Evolutionary conservation across 2,797 vertebrate genomes (phyloP), one percentile per base, ranked within the genome.

Genomic region (Notoglanidium macrostoma): DNA sequence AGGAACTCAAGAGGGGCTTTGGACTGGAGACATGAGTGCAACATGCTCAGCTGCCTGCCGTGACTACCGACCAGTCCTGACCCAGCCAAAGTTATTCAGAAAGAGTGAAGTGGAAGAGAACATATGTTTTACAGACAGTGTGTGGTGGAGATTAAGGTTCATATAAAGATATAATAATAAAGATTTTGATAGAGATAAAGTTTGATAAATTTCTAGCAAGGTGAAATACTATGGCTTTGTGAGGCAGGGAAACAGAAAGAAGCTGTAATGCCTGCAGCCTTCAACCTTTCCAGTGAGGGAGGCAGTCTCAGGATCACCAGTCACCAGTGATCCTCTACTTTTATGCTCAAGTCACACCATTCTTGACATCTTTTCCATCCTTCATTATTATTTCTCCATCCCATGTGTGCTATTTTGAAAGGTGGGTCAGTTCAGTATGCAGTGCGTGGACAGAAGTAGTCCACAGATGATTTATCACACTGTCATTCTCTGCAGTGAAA

Each of bases 381-480:
- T 79, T 89, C 82, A 44, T 84, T 88, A 88, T 88, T 32, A 26
- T 83, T 86, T 83, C 67, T 73, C n/a, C 59, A 87, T 74, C 59
- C 67, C 40, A 57, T 14, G 29, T 84, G 76, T 61, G 89, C 92
- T 92, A 92, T 93, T 92, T 92, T 90, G 87, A 89, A 82, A 54
- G 55, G 84, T 65, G 76, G 68, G 72, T 79, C 76, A 67, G 73
- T 83, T 84, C 65, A 83, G 72, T 78, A 46, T 86, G 81, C 54
- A 88, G 79, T 72, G 40, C 85, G 73, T 81, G 68, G 55, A 88
- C 80, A 85, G 82, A 86, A 85, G 88, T 76, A 85, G 63, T 68
- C 83, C 61, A 26, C n/a, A 51, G 83, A 72, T 91, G 87, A 94
- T 92, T 92, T 89, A 92, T 92, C 86, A 85, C 84, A 78, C 87